Conservation (phyloP, 92 coral and sea anemone genomes). For the Hydrozoanthus gracilis region DNA sequence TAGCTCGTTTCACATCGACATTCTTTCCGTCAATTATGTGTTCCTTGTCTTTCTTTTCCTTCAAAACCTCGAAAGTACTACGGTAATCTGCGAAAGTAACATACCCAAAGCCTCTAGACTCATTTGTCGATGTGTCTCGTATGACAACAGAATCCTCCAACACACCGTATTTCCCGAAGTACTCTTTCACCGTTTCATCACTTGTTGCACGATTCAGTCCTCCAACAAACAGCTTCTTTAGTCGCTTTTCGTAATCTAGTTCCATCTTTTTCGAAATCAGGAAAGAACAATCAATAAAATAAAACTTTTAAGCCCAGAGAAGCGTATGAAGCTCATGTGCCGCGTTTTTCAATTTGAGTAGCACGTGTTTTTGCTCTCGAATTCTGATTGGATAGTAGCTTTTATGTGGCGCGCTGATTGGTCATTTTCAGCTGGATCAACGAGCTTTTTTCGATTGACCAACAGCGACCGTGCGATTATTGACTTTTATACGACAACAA, state of each 20-base stretch:
- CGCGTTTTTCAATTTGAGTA: slow-evolving; percentile 8
- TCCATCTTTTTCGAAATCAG: slow-evolving; percentile 12
- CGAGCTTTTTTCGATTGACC: not conserved
- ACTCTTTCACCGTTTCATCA: slow-evolving; percentile 76
- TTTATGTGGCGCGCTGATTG: slow-evolving; percentile 1
- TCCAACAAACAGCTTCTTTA: slow-evolving; percentile 92
- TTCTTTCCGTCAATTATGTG: slow-evolving; percentile 81
- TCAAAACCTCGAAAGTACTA: slow-evolving; percentile 67
- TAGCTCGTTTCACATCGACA: slow-evolving; percentile 95
- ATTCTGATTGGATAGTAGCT: slow-evolving; percentile 24
- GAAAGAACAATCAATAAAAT: not conserved
- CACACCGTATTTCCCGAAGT: slow-evolving; percentile 75
- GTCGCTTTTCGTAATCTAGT: slow-evolving; percentile 53
- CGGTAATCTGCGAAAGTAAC: slow-evolving; percentile 72
- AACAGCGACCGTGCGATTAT: not conserved
- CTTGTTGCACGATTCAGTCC: slow-evolving; percentile 80
- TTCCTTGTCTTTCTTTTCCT: slow-evolving; percentile 62
- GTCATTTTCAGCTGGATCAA: not conserved
- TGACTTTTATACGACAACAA: not conserved
- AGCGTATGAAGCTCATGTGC: not conserved
- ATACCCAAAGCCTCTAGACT: slow-evolving; percentile 94
- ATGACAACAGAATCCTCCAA: slow-evolving; percentile 81
- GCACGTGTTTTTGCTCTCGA: slow-evolving; percentile 41
- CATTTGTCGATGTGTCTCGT: slow-evolving; percentile 54
- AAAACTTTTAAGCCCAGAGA: not conserved